phyloP scores from a whole-genome alignment of 2,113 vertebrate genomes.

The Melospiza georgiana region DNA sequence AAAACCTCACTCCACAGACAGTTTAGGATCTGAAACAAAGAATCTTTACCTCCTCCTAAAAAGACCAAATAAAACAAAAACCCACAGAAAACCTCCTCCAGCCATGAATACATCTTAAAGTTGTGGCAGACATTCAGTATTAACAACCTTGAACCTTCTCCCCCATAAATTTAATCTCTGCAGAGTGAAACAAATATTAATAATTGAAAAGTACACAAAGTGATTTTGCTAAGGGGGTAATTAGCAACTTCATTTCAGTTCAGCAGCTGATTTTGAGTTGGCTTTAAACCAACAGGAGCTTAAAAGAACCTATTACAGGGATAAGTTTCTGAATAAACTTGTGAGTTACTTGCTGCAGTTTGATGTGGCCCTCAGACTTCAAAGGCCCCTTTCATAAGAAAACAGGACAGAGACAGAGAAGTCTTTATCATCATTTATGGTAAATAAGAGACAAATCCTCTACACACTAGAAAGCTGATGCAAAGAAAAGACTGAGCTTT shows the following conservation, averaged over 20 bases:
- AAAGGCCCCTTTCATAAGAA: conserved; percentile 18
- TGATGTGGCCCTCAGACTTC: conserved; percentile 37
- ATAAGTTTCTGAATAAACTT: conserved; percentile 6
- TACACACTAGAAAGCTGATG: neutral
- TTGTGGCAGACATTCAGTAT: neutral
- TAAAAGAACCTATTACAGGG: neutral
- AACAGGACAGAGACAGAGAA: neutral
- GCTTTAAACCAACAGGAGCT: neutral
- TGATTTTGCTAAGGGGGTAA: conserved; percentile 1
- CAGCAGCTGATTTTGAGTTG: conserved; percentile 42
- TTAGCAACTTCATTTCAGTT: conserved; percentile 34
- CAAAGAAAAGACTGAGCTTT: conserved; percentile 28
- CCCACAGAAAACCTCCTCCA: neutral
- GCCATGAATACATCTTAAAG: neutral
- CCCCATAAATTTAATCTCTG: neutral
- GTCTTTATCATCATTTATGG: conserved; percentile 9
- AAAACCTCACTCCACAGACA: neutral
- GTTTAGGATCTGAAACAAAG: neutral
- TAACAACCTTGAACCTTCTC: conserved; percentile 3
- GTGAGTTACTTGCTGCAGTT: neutral
- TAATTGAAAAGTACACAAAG: conserved; percentile 30
- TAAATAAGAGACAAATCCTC: conserved; percentile 22
- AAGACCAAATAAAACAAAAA: neutral
- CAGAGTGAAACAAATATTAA: conserved; percentile 6
- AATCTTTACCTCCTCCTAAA: neutral